Base-by-base conservation (phyloP, 2,888 invertebrate genomes). In the Busseola fusca region DNA sequence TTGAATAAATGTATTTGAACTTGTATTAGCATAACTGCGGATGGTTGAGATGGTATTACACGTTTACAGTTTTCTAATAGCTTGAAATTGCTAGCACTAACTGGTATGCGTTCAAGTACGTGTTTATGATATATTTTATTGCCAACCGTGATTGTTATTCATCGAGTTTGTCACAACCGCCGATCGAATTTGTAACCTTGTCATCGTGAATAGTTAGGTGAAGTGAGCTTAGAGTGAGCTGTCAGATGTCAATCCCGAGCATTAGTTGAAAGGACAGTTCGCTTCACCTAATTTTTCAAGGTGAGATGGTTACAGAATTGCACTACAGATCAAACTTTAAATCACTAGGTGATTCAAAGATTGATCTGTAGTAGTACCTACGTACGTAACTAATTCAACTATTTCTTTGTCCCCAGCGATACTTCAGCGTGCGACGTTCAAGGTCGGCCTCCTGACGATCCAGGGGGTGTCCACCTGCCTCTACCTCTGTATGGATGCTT, bases 401-500 rank as follows among this genome's bases (percentile, higher is more conserved):
- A 16, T 82, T 0, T 71, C 40, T 79, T 85, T 84, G 85, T 84
- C 78, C 77, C 0, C 95, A 95, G 95, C 95, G 90, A 94, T 94
- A 93, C 95, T 95, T 89, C 95, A 95, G 91, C 95, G 95, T 89
- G 95, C 95, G 89, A 94, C 94, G 84, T 94, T 89, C 94, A 93
- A 92, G 93, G 97, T 97, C 91, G 98, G 98, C 93, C 97, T 97
- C 96, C 97, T 98, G 95, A 98, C 97, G 96, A 97, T 98, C 93
- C 98, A 98, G 96, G 98, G 98, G 95, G 97, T 98, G 84, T 97
- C 98, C 89, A 98, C 98, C 87, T 98, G 98, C 93, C 97, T 98
- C 93, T 98, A 97, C 96, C 97, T 98, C 93, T 98, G 98, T 95
- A 98, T 98, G 98, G 98, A 98, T 95, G 96, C 97, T 88, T 98